These are phyloP conservation scores for Trematomus loennbergii DNA, from an alignment of 2,113 vertebrate species.

Conservation along the genomic window DNA sequence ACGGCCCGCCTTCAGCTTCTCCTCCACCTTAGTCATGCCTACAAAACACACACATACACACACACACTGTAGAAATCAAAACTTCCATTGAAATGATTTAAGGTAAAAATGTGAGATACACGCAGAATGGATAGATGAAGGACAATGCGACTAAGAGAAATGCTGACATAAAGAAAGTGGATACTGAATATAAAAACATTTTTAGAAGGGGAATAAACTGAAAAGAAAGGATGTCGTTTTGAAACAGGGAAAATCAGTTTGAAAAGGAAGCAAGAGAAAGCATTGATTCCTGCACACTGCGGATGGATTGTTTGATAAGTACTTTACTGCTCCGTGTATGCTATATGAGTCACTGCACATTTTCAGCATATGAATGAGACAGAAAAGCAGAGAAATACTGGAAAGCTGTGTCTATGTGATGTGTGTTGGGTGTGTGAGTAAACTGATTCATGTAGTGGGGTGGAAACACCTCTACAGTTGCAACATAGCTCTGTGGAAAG, in stretches of 20 bases:
- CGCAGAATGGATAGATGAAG: constrained; percentile 15
- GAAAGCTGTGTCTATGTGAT: constrained; percentile 9
- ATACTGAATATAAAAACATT: constrained; percentile 20
- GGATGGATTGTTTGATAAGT: constrained; percentile 32
- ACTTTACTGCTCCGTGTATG: constrained; percentile 31
- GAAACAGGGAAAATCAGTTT: constrained; percentile 20
- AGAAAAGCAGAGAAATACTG: constrained; percentile 7
- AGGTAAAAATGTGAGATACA: constrained; percentile 28
- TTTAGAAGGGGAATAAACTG: constrained; percentile 7
- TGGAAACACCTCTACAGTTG: constrained; percentile 67
- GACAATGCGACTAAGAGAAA: constrained; percentile 50
- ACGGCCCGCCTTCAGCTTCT: constrained; percentile 91
- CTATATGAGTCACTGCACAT: constrained; percentile 51
- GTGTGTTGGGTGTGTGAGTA: constrained; percentile 41
- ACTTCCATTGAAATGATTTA: constrained; percentile 12
- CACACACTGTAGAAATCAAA: constrained; percentile 34
- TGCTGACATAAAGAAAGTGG: constrained; percentile 32
- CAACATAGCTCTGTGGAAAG: constrained; percentile 47
- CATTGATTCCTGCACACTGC: constrained; percentile 19
- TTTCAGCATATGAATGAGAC: constrained; percentile 58
- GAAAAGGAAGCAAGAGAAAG: constrained; percentile 11
- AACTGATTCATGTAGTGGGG: constrained; percentile 55
- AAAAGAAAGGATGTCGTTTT: constrained; percentile 27
- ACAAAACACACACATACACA: constrained; percentile 24
- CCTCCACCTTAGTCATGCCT: constrained; percentile 96